Base-by-base conservation (phyloP, 2,888 invertebrate genomes). In the Pteria penguin region DNA sequence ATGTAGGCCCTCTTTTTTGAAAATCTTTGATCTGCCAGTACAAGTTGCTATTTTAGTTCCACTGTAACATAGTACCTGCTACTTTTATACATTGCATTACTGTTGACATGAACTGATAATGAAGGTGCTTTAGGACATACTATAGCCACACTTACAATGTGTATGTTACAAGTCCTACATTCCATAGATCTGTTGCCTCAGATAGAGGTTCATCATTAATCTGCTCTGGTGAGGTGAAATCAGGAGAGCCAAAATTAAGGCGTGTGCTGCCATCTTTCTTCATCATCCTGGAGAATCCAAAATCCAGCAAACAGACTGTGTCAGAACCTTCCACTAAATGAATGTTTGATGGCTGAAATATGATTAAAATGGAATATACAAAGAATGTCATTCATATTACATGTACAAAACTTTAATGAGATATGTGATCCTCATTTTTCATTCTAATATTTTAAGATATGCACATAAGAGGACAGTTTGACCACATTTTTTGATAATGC, bases 261-360 rank as follows among this genome's bases (percentile, higher is more conserved):
- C 75, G 79, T 32, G 87, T 71, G 24, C 87, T 86, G 29, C 80
- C 73, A 14, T 84, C 81, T 2, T 75, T 70, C 4, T 79, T 72
- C 18, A 87, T 72, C 54, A 82, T 82, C 26, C 96, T 95, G 1
- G 98, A 96, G 4, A 96, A 95, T 0, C 98, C 98, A 90, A 98
- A 96, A 93, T 99, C 98, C 4, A 97, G 95, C 61, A 99, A 93
- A 92, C 98, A 98, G 1, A 98, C 94, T 26, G 92, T 89, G 79
- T 91, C 92, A 52, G 90, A 84, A 14, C 92, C 97, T 96, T 29
- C 84, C 0, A 96, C 95, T 96, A 98, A 96, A 2, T 98, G 96
- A 29, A 99, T 94, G 92, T 99, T 99, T 90, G 98, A 97, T 0
- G 98, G 98, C 92, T 98, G 97, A 65, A n/a, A n/a, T n/a, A n/a